Conservation (phyloP, 2,888 invertebrate genomes). For the Nebria brevicollis region DNA sequence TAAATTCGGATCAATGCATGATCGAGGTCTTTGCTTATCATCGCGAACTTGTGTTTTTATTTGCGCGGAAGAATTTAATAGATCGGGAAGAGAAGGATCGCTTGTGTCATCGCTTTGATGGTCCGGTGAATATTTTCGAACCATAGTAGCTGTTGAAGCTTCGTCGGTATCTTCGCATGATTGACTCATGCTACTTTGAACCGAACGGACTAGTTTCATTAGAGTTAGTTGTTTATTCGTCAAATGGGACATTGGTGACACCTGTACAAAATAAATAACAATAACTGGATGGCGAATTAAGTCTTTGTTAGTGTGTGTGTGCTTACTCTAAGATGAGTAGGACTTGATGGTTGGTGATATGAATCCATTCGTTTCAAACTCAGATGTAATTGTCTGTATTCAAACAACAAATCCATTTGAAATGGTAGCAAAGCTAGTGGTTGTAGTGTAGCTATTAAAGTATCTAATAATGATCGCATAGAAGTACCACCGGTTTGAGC, state of each 20-base stretch:
- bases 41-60: conserved; percentile 61
- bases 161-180: conserved; percentile 66
- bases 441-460: conserved; percentile 79
- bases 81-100: conserved; percentile 69
- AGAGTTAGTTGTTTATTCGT: conserved; percentile 70
- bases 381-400: conserved; percentile 79
- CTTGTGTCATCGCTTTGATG: conserved; percentile 59
- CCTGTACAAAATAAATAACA: conserved; percentile 56
- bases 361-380: conserved; percentile 76
- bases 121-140: conserved; percentile 67
- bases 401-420: conserved; percentile 82
- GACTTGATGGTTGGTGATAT: conserved; percentile 60
- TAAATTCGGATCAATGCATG: conserved; percentile 72
- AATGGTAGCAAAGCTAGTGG: conserved; percentile 83
- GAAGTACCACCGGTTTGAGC: conserved; percentile 71
- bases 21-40: conserved; percentile 73
- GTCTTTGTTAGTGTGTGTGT: not conserved
- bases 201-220: conserved; percentile 68
- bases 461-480: conserved; percentile 74
- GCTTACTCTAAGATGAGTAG: conserved; percentile 57
- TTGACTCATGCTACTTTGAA: conserved; percentile 67
- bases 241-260: conserved; percentile 64
- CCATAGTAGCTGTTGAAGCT: conserved; percentile 62
- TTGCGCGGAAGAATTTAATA: conserved; percentile 68
- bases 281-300: not conserved